Evolutionary conservation across 1,140 invertebrate species (phyloP).

Genomic region (Drosophila pseudoobscura): DNA sequence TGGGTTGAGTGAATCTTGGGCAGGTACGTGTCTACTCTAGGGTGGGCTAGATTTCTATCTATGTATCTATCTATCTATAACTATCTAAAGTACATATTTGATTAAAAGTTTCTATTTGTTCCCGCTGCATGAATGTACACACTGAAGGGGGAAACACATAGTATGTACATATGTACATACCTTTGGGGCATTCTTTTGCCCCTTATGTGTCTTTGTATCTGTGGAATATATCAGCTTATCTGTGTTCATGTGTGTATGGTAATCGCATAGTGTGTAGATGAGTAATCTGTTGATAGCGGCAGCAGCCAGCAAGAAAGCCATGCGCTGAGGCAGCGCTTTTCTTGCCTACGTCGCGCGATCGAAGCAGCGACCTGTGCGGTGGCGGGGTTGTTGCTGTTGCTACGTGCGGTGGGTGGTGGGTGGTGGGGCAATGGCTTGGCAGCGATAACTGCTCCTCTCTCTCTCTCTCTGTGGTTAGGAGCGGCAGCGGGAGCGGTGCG

Average conservation of each 20-base stretch:
- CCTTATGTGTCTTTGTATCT: conserved; percentile 30
- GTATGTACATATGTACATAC: neutral
- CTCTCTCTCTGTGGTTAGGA: no score
- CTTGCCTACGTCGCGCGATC: no score
- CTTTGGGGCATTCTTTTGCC: conserved; percentile 18
- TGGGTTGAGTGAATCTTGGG: no score
- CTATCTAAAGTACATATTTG: conserved; percentile 5
- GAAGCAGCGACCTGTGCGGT: neutral
- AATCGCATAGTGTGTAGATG: conserved; percentile 73
- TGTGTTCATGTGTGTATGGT: conserved; percentile 5
- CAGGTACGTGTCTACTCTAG: no score
- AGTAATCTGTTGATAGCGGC: conserved; percentile 66
- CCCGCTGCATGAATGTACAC: no score
- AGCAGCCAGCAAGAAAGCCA: conserved; percentile 17
- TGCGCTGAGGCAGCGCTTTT: no score
- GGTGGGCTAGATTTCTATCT: no score
- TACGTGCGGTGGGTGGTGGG: no score
- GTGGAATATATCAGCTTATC: neutral
- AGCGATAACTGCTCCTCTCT: conserved; percentile 6
- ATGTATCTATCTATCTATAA: no score
- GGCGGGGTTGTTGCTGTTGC: conserved; percentile 12
- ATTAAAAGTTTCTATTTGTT: conserved; percentile 18
- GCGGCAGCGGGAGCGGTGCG: no score
- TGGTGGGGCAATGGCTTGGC: conserved; percentile 17
- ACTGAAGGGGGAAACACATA: neutral